phyloP scores from a whole-genome alignment of 2,888 invertebrate genomes.

The Elegia similella region DNA sequence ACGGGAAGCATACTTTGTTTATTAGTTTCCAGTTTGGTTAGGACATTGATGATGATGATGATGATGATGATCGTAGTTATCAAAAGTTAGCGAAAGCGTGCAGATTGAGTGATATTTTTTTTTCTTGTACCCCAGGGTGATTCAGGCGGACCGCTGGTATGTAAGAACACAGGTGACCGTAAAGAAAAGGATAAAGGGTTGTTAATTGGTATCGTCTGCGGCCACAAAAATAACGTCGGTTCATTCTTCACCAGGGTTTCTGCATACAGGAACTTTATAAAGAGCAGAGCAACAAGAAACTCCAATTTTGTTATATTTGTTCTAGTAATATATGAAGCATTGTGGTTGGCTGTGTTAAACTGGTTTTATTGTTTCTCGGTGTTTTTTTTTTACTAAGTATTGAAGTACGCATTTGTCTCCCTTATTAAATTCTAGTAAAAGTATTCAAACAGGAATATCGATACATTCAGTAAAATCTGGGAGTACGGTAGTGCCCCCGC shows the following conservation, averaged over 20 bases:
- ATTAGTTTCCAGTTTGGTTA: too few species aligned
- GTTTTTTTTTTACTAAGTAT: too few species aligned
- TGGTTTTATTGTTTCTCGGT: neutral
- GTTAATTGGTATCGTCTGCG: neutral
- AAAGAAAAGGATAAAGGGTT: neutral
- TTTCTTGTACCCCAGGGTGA: neutral
- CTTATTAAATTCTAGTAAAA: too few species aligned
- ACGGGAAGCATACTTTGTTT: too few species aligned
- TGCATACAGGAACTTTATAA: neutral
- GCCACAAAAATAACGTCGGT: neutral
- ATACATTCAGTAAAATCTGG: too few species aligned
- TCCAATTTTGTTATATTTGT: neutral
- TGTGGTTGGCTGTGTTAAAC: neutral
- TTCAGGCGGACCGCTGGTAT: neutral
- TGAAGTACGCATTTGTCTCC: too few species aligned
- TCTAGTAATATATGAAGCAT: neutral
- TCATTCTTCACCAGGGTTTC: neutral
- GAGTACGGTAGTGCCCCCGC: too few species aligned
- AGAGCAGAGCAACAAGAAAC: neutral
- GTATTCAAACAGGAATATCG: too few species aligned
- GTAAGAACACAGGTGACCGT: neutral
- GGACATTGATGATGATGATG: too few species aligned
- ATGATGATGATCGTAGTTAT: too few species aligned
- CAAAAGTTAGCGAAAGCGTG: too few species aligned
- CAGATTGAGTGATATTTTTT: too few species aligned